Evolutionary conservation across 2,797 vertebrate species (phyloP).

Genomic region (Pristis pectinata): DNA sequence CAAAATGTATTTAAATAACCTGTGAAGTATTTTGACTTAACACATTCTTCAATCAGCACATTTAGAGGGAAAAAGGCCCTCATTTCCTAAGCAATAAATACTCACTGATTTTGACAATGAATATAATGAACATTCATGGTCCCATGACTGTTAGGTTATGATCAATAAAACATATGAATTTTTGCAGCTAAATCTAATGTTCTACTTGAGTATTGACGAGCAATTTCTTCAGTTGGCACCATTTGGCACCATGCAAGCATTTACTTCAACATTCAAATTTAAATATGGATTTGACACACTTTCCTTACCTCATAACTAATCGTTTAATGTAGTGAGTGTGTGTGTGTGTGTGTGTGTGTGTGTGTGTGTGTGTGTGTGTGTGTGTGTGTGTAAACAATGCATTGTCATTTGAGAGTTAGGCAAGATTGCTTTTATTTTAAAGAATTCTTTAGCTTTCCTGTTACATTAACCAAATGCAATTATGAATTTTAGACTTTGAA

Average conservation of each 20-base stretch:
- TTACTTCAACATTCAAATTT: background rate
- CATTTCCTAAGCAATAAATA: background rate
- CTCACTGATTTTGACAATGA: background rate
- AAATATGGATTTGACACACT: background rate
- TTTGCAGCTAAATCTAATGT: background rate
- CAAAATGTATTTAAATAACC: background rate
- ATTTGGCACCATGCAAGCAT: background rate
- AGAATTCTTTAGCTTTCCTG: background rate
- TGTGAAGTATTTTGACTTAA: background rate
- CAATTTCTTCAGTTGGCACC: background rate
- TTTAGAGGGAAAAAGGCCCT: background rate
- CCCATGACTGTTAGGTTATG: background rate
- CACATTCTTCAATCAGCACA: background rate
- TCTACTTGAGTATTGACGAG: background rate
- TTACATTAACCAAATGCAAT: background rate
- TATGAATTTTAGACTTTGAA: background rate
- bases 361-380: too few species aligned
- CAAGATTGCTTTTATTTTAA: constrained; percentile 5
- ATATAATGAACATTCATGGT: background rate
- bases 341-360: too few species aligned
- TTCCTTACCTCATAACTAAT: background rate
- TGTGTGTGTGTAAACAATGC: background rate
- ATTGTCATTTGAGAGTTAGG: background rate
- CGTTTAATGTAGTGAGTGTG: background rate
- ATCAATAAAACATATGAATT: background rate